These are phyloP conservation scores for Poliocrania exsul DNA, from an alignment of 2,797 vertebrate species.

Conservation along the genomic window DNA sequence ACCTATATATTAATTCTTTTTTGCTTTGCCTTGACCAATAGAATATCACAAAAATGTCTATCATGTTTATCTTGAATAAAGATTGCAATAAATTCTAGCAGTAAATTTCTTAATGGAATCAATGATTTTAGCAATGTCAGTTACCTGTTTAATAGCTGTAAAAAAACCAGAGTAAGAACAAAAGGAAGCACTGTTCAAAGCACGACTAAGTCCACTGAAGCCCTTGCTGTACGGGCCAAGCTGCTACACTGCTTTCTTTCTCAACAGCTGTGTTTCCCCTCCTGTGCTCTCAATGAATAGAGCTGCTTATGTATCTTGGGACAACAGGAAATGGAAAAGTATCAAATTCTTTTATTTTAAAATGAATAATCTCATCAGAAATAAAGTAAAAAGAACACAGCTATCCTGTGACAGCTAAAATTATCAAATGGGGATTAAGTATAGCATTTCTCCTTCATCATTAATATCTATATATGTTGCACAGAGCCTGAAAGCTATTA, in stretches of 20 bases:
- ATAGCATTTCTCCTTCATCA: neutral
- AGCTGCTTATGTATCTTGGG: neutral
- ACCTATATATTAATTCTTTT: neutral
- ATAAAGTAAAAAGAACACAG: neutral
- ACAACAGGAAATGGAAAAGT: slow-evolving; percentile 16
- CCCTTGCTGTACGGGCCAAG: neutral
- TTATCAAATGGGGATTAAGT: neutral
- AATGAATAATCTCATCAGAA: neutral
- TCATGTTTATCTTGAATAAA: neutral
- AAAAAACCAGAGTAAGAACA: neutral
- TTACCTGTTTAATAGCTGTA: neutral
- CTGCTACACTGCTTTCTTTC: neutral
- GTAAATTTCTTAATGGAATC: neutral
- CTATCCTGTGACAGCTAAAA: neutral
- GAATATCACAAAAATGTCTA: neutral
- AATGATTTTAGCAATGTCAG: neutral
- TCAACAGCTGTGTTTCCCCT: slow-evolving; percentile 28
- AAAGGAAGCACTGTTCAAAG: neutral
- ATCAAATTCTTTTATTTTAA: neutral
- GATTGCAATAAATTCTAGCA: neutral
- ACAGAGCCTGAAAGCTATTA: neutral
- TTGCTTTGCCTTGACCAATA: neutral
- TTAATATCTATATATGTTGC: neutral
- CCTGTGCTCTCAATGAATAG: neutral
- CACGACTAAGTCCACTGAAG: neutral